Evolutionary conservation across 2,888 invertebrate species (phyloP).

Genomic region (Nineta flava): DNA sequence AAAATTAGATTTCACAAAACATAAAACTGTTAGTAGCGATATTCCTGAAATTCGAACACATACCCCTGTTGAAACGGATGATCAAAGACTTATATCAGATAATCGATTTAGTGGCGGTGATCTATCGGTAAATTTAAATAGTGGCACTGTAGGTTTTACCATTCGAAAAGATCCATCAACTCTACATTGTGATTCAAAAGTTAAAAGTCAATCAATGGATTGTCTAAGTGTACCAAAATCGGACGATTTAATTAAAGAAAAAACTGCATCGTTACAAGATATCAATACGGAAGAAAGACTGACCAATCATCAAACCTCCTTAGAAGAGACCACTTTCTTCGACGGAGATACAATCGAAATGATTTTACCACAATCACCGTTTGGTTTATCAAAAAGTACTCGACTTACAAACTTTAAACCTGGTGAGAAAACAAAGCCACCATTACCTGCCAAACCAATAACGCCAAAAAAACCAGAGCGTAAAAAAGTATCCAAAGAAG

Average conservation of each 20-base stretch:
- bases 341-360: background rate
- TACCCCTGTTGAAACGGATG: background rate
- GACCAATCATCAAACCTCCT: background rate
- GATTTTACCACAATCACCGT: background rate
- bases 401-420: constrained; percentile 12
- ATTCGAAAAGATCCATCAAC: background rate
- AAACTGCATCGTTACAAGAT: background rate
- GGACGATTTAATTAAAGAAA: background rate
- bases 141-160: background rate
- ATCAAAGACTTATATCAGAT: background rate
- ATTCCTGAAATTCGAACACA: background rate
- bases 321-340: too few relatives aligned
- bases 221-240: background rate
- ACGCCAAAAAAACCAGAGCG: background rate
- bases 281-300: background rate
- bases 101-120: background rate
- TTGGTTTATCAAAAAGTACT: constrained; percentile 3
- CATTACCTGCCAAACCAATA: background rate
- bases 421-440: background rate
- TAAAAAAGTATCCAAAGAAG: background rate
- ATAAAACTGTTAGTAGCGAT: background rate
- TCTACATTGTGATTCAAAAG: background rate
- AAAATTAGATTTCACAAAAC: background rate
- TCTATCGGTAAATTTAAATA: background rate
- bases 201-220: constrained; percentile 6